Evolutionary conservation across 2,888 invertebrate species (phyloP).

Genomic region (Mythimna impura): DNA sequence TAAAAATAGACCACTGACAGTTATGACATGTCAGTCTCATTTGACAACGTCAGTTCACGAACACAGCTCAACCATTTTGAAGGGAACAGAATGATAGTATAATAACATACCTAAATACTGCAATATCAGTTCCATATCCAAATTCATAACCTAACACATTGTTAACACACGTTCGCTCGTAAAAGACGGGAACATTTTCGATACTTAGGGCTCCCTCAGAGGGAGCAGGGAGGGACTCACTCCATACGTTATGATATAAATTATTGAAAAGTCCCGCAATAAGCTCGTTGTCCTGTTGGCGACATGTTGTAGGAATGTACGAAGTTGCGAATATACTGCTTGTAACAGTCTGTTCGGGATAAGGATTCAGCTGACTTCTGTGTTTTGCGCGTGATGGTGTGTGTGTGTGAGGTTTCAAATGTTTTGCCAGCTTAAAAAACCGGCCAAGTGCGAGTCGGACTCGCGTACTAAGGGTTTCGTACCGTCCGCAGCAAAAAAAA

Average conservation of each 20-base stretch:
- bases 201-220: slow-evolving; percentile 45
- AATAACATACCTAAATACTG: background rate
- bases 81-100: no score
- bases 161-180: slow-evolving; percentile 60
- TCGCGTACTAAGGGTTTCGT: no score
- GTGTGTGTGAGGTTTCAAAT: slow-evolving; percentile 17
- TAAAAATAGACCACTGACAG: no score
- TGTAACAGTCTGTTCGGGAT: slow-evolving; percentile 50
- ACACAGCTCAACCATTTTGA: no score
- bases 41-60: no score
- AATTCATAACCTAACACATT: slow-evolving; percentile 58
- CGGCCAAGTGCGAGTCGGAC: no score
- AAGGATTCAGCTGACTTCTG: slow-evolving; percentile 36
- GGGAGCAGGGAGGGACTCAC: slow-evolving; percentile 17
- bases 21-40: no score
- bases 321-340: slow-evolving; percentile 84
- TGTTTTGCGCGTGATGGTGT: background rate
- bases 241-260: slow-evolving; percentile 81
- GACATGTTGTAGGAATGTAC: slow-evolving; percentile 83
- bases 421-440: background rate
- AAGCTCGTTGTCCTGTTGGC: slow-evolving; percentile 75
- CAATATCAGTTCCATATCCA: slow-evolving; percentile 3
- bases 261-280: slow-evolving; percentile 86
- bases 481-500: no score
- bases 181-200: slow-evolving; percentile 56